Conservation (phyloP, 2,888 invertebrate genomes). For the Stegana nigrithorax region DNA sequence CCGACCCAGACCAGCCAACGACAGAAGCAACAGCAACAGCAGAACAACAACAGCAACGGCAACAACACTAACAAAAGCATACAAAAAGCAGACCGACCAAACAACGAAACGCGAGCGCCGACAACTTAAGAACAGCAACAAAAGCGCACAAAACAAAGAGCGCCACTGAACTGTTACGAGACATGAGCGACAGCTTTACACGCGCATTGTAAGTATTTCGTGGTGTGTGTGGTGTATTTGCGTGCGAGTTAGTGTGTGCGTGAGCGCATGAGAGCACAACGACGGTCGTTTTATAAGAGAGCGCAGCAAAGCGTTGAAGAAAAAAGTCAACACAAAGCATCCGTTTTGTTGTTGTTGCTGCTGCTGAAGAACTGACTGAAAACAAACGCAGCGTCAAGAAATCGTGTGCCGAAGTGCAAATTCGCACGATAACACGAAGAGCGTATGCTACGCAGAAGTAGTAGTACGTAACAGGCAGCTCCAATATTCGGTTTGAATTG, state of each 20-base stretch:
- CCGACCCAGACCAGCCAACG: neutral
- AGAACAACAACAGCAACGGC: constrained; percentile 20
- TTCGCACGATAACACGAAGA: neutral
- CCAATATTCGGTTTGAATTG: neutral
- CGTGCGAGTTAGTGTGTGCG: neutral
- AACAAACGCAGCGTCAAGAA: constrained; percentile 6
- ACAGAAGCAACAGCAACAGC: neutral
- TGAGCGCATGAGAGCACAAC: neutral
- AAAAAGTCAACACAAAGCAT: neutral
- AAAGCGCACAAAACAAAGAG: constrained; percentile 3
- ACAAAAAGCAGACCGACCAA: neutral
- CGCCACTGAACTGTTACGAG: neutral
- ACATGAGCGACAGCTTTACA: neutral
- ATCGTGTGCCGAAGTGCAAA: constrained; percentile 20
- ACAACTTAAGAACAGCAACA: constrained; percentile 16
- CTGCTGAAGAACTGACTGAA: constrained; percentile 33
- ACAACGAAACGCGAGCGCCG: neutral
- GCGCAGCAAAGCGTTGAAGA: neutral
- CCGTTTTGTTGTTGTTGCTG: neutral
- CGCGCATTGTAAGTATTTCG: neutral
- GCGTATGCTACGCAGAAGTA: constrained; percentile 3
- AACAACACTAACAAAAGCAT: neutral
- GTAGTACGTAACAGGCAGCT: neutral
- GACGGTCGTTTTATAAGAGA: too few relatives aligned
- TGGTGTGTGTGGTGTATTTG: neutral